Base-by-base conservation (phyloP, 2,797 vertebrate genomes). In the Paratrypauchen microcephalus region DNA sequence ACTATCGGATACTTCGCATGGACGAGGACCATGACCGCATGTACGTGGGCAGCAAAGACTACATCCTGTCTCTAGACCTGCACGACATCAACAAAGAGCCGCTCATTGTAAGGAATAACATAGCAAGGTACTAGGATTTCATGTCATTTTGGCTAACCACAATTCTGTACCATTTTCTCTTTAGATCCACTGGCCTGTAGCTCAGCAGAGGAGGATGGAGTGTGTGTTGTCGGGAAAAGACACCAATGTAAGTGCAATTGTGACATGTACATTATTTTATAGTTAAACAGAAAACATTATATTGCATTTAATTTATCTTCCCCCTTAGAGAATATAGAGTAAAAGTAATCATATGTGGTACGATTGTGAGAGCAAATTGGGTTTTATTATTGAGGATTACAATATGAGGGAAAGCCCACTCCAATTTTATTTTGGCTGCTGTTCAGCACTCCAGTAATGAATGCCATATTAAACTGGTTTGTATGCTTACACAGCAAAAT, bases 11-110 rank as follows among this genome's bases (percentile, higher is more conserved):
- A 88, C 94, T 99, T 66, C 94, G 96, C 69, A 98, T 99, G 93
- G 98, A 99, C 2, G 97, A 99, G 84, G 98, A 99, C 92, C 98
- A 99, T 0, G 98, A 99, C 90, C 97, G 98, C 84, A 98, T 99
- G 97, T 99, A 99, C 0, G 96, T 99, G 91, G 98, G 97, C 87
- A 98, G 97, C 95, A 99, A 98, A 90, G 97, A 99, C 92, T 99
- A 98, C 0, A 93, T 99, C 85, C 94, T 99, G 55, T 99, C 98
- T 0, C 89, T 99, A 92, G 97, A 99, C 83, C 94, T 99, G 71
- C 97, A 99, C 0, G 97, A 99, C 92, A 99, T 99, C 95, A 99
- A 99, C 93, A 96, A 97, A 66, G 97, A 99, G 88, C 98, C 98
- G 3, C 95, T 99, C 85, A 98, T 99, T 21, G 98, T 99, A 96